phyloP scores from a whole-genome alignment of 2,888 invertebrate species.

The Poecilobothrus nobilitatus region DNA sequence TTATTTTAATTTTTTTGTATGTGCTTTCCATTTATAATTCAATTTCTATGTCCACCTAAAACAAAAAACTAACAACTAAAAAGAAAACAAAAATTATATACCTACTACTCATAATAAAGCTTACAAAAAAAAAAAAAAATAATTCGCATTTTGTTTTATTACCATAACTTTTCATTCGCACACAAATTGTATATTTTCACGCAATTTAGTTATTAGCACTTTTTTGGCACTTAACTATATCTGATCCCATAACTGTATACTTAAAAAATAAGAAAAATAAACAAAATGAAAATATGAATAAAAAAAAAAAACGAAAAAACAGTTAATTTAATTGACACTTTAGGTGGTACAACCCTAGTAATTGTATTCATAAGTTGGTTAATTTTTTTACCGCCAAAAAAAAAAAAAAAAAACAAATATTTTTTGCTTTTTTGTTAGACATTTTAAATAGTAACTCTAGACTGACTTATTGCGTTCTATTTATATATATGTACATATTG shows the following conservation, averaged over 20 bases:
- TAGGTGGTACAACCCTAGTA: background rate
- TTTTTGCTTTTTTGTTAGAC: no score
- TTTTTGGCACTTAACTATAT: background rate
- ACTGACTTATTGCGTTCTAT: no score
- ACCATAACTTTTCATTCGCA: background rate
- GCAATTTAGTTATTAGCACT: slow-evolving; percentile 9
- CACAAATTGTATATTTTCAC: background rate
- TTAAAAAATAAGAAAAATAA: background rate
- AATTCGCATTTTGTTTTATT: background rate
- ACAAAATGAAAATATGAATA: background rate
- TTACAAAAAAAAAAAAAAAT: no score
- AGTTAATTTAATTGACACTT: slow-evolving; percentile 1
- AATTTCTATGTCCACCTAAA: background rate
- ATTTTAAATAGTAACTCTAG: no score
- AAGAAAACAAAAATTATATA: no score
- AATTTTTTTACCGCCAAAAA: no score
- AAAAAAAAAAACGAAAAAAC: background rate
- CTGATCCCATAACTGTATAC: background rate
- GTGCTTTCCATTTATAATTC: background rate
- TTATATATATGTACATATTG: no score
- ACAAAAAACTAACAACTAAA: background rate
- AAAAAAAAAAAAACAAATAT: no score
- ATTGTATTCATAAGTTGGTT: no score
- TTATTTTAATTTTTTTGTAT: no score
- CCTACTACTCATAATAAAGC: no score